Evolutionary conservation across 1,140 invertebrate species (phyloP).

Genomic region (Pseudoatta argentina): DNA sequence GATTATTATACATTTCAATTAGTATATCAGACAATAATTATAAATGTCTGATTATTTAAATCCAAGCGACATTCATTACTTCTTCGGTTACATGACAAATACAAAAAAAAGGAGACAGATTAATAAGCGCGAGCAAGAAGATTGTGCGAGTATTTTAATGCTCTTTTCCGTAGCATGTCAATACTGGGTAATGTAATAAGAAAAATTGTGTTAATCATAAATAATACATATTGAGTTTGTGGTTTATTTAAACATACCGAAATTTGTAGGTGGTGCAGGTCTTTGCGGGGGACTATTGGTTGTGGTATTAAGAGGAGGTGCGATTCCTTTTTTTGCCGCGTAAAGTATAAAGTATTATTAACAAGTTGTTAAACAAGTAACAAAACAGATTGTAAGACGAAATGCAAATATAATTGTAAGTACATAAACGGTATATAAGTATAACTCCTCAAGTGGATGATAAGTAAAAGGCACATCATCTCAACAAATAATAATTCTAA

Average conservation of each 20-base stretch:
- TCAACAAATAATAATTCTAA: slow-evolving; percentile 37
- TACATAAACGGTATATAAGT: slow-evolving; percentile 14
- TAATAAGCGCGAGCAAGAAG: not conserved
- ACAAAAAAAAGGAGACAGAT: not conserved
- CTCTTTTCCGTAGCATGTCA: not conserved
- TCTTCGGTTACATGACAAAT: not conserved
- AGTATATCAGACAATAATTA: not conserved
- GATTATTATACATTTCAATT: slow-evolving; percentile 35
- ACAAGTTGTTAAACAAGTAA: slow-evolving; percentile 51
- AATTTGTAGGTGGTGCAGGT: slow-evolving; percentile 85
- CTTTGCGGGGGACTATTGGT: slow-evolving; percentile 83
- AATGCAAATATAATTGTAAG: slow-evolving; percentile 47
- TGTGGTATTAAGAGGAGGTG: slow-evolving; percentile 72
- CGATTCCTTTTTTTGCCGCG: slow-evolving; percentile 82
- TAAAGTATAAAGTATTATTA: slow-evolving; percentile 80
- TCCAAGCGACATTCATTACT: not conserved
- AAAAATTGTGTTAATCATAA: slow-evolving; percentile 7
- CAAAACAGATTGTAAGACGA: slow-evolving; percentile 55
- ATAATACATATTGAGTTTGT: slow-evolving; percentile 17
- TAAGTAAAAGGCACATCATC: slow-evolving; percentile 21
- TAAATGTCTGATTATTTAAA: not conserved
- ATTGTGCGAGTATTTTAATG: slow-evolving; percentile 3
- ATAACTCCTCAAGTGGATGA: not conserved
- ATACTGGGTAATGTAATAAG: not conserved
- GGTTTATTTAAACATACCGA: slow-evolving; percentile 81